These are phyloP conservation scores for Halesus radiatus DNA, from an alignment of 1,140 invertebrate species.

Conservation along the genomic window DNA sequence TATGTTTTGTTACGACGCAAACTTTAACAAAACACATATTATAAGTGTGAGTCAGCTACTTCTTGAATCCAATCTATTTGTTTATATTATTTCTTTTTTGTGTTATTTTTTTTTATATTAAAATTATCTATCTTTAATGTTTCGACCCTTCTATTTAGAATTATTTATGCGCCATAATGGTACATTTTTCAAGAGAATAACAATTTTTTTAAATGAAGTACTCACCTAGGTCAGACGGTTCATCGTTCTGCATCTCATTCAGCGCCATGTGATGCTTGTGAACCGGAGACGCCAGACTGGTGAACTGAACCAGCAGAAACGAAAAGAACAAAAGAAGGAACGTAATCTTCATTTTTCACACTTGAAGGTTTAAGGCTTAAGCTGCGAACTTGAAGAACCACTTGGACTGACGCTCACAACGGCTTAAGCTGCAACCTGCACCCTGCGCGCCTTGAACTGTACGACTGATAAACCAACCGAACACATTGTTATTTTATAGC, in stretches of 20 bases:
- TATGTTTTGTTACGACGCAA: too few species aligned
- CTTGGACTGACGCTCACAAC: not conserved
- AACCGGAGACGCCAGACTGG: not conserved
- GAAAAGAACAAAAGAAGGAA: not conserved
- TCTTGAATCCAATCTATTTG: too few species aligned
- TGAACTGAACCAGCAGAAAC: not conserved
- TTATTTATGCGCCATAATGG: too few species aligned
- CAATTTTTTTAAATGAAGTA: not conserved
- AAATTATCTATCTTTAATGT: too few species aligned
- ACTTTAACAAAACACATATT: too few species aligned
- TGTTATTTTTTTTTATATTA: too few species aligned
- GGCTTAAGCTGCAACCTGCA: not conserved
- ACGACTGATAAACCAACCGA: not conserved
- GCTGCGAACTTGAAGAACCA: not conserved
- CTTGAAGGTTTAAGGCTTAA: not conserved
- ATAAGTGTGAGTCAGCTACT: too few species aligned
- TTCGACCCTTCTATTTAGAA: too few species aligned
- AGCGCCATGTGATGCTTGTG: not conserved
- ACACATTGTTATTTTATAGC: not conserved
- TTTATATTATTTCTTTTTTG: too few species aligned
- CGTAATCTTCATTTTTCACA: constrained; percentile 12
- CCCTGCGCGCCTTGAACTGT: too few species aligned
- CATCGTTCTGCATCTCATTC: not conserved
- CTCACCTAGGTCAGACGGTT: not conserved
- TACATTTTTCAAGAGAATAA: too few species aligned